These are phyloP conservation scores for Cinclus mexicanus DNA, from an alignment of 2,113 vertebrate genomes.

Conservation along the genomic window DNA sequence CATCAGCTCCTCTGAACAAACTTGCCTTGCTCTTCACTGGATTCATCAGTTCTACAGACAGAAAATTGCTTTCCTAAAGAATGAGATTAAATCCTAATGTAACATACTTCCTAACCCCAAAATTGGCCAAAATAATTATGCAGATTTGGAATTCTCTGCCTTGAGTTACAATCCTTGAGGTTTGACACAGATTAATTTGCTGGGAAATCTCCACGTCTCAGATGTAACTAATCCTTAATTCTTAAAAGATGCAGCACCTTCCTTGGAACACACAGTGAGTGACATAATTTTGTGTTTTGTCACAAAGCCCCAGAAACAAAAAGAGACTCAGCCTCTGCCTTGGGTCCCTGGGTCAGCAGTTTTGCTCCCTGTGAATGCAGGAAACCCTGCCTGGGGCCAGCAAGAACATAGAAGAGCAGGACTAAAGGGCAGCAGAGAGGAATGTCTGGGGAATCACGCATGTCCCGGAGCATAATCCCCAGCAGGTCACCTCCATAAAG, in stretches of 20 bases:
- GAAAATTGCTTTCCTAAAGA: background rate
- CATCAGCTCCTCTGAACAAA: background rate
- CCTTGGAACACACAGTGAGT: background rate
- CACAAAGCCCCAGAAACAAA: background rate
- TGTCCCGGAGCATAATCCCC: accelerated
- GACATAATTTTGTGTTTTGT: background rate
- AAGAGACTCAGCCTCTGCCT: background rate
- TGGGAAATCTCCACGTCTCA: background rate
- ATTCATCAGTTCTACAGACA: background rate
- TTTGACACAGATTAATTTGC: background rate
- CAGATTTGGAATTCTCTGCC: background rate
- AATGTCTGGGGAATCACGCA: background rate
- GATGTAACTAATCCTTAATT: background rate
- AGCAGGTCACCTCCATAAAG: background rate
- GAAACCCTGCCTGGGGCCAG: background rate
- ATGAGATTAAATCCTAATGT: background rate
- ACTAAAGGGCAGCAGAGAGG: background rate
- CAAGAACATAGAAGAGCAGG: background rate
- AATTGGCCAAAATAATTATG: background rate
- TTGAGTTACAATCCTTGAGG: background rate
- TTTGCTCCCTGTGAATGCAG: background rate
- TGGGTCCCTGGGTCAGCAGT: background rate
- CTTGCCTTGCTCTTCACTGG: background rate
- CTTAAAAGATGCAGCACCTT: background rate
- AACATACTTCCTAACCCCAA: background rate